Evolutionary conservation across 2,797 vertebrate genomes (phyloP).

Genomic region (Anabas testudineus): DNA sequence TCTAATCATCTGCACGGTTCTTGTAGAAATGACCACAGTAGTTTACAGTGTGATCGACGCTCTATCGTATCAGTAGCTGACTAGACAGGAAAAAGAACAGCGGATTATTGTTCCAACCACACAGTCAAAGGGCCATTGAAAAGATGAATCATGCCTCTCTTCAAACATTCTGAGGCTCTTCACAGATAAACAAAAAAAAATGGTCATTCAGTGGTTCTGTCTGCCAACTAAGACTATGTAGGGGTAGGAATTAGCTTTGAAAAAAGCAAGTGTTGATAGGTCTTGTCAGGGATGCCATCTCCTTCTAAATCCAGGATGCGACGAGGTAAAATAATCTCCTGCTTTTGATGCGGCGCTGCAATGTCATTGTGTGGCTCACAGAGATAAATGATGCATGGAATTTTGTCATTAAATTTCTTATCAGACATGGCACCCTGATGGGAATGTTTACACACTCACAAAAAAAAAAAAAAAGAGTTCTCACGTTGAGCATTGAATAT

Average conservation of each 20-base stretch:
- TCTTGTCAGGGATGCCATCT: conserved; percentile 45
- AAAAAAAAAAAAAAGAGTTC: conserved; percentile 13
- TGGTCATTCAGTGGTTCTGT: conserved; percentile 41
- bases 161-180: conserved; percentile 47
- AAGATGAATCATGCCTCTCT: conserved; percentile 62
- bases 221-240: conserved; percentile 28
- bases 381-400: conserved; percentile 56
- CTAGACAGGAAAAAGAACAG: conserved; percentile 39
- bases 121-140: conserved; percentile 58
- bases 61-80: conserved; percentile 41
- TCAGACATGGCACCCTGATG: conserved; percentile 30
- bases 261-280: conserved; percentile 34
- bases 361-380: conserved; percentile 31
- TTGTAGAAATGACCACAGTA: conserved; percentile 34
- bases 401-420: conserved; percentile 56
- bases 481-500: conserved; percentile 24
- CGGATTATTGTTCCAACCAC: conserved; percentile 52
- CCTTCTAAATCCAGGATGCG: conserved; percentile 44
- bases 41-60: conserved; percentile 25
- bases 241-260: conserved; percentile 28
- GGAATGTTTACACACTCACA: conserved; percentile 29
- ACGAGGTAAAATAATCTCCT: conserved; percentile 57
- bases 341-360: conserved; percentile 49
- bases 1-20: neutral
- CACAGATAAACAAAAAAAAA: conserved; percentile 37